Conservation (phyloP, 1,140 invertebrate genomes). For the Choristoneura fumiferana region DNA sequence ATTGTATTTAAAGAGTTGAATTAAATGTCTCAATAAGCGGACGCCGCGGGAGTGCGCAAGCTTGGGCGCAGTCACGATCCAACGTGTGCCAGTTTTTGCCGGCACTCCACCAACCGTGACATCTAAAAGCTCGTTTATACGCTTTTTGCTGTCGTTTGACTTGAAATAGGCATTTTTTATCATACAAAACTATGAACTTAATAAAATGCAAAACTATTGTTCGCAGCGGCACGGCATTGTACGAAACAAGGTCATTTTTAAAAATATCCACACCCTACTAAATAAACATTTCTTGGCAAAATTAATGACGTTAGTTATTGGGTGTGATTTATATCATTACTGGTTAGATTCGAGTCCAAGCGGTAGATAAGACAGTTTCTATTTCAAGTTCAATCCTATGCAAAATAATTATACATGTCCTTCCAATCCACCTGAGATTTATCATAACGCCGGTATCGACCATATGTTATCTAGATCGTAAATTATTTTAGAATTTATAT, state of each 20-base stretch:
- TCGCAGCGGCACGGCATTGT: conserved; percentile 33
- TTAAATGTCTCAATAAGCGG: conserved; percentile 3
- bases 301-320: too few relatives aligned
- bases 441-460: too few relatives aligned
- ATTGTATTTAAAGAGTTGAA: neutral
- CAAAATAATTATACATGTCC: too few relatives aligned
- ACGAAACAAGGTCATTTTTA: conserved; percentile 35
- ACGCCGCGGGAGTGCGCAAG: conserved; percentile 11
- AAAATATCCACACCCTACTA: neutral
- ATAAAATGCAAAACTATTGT: conserved; percentile 46
- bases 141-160: conserved; percentile 57
- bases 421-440: too few relatives aligned
- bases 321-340: too few relatives aligned
- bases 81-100: conserved; percentile 60
- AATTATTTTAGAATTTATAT: too few relatives aligned
- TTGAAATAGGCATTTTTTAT: conserved; percentile 54
- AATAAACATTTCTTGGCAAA: too few relatives aligned
- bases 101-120: conserved; percentile 57
- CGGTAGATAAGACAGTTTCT: too few relatives aligned
- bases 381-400: too few relatives aligned
- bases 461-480: too few relatives aligned
- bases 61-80: conserved; percentile 40
- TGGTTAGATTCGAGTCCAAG: too few relatives aligned
- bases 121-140: conserved; percentile 70
- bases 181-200: conserved; percentile 35